Percentiles rank a stretch among this genome's conserved stretches.
phyloP scores from a whole-genome alignment of 2,888 invertebrate genomes.

The Lasius fuliginosus region DNA sequence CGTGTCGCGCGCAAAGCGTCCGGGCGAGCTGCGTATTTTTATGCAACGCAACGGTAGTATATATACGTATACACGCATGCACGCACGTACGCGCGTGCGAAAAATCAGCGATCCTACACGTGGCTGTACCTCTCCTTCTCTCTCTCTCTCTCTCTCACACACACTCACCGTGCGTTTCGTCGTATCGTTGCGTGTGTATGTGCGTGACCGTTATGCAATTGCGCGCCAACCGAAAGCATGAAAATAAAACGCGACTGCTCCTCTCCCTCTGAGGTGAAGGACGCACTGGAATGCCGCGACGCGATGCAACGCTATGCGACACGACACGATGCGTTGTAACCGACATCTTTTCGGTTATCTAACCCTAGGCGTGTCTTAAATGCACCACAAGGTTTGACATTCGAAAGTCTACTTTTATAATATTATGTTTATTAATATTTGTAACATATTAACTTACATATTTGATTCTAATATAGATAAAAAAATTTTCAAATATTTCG shows the following conservation, averaged over 20 bases:
- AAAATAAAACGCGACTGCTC: constrained; percentile 73
- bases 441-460: too few species aligned
- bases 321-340: constrained; percentile 27
- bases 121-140: not conserved
- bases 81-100: constrained; percentile 28
- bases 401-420: not conserved
- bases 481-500: not conserved
- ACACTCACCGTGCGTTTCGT: not conserved
- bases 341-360: constrained; percentile 24
- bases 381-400: not conserved
- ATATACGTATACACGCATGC: constrained; percentile 2
- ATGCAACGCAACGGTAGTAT: constrained; percentile 56
- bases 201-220: constrained; percentile 79
- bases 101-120: constrained; percentile 53
- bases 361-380: not conserved
- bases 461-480: not conserved
- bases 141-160: not conserved
- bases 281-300: constrained; percentile 73
- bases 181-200: constrained; percentile 48
- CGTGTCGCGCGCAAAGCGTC: constrained; percentile 13
- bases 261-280: constrained; percentile 75
- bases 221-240: constrained; percentile 76
- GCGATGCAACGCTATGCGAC: constrained; percentile 43
- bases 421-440: not conserved
- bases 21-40: constrained; percentile 61